Conservation (phyloP, 2,888 invertebrate genomes). For the Ceraclea dissimilis region DNA sequence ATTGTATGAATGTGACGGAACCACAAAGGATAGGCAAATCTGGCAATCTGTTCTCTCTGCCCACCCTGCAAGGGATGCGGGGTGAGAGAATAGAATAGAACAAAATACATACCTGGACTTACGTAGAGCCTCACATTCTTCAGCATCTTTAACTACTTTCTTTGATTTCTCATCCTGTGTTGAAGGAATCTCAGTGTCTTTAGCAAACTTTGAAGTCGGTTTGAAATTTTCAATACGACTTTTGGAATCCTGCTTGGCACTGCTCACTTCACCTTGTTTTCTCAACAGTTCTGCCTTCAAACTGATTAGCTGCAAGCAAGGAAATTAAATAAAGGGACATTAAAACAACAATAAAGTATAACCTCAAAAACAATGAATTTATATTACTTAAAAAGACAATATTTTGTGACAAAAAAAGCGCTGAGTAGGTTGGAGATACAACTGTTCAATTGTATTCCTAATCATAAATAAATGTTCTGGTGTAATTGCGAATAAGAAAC, state of each 20-base stretch:
- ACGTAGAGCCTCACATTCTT: conserved; percentile 34
- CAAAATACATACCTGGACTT: conserved; percentile 42
- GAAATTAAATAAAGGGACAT: background rate
- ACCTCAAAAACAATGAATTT: no score
- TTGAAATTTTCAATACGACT: conserved; percentile 48
- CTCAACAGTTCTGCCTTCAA: conserved; percentile 83
- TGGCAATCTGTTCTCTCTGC: no score
- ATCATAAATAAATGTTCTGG: no score
- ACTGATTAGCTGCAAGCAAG: conserved; percentile 54
- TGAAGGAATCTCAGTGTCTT: conserved; percentile 32
- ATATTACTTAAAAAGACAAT: background rate
- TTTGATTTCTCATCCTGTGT: conserved; percentile 31
- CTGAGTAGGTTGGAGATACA: no score
- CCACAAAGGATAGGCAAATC: no score
- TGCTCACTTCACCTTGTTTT: conserved; percentile 76
- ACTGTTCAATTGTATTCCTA: no score
- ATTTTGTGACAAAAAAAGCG: background rate
- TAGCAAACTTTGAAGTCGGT: conserved; percentile 37
- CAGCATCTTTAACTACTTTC: conserved; percentile 34
- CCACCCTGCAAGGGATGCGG: no score
- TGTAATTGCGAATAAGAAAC: no score
- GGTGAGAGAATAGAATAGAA: no score
- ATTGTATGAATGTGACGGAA: no score
- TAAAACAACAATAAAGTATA: no score
- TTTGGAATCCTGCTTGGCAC: conserved; percentile 51